Evolutionary conservation across 1,140 invertebrate genomes (phyloP).

Genomic region (Orussus abietinus): DNA sequence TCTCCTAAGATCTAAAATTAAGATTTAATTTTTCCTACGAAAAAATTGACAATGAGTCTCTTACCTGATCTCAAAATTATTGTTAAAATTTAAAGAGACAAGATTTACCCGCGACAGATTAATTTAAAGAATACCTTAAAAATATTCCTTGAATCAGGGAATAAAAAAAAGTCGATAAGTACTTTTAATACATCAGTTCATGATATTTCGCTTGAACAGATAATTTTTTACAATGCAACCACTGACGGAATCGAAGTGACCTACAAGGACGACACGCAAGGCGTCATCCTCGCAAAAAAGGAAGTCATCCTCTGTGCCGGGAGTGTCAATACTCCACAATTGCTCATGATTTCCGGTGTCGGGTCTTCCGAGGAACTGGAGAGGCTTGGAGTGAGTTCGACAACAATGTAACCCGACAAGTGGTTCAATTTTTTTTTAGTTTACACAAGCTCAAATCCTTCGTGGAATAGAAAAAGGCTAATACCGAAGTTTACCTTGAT

Average conservation of each 20-base stretch:
- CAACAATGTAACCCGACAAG: neutral
- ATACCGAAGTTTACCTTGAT: too few species aligned
- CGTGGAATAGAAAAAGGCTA: too few species aligned
- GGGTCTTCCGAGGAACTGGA: slow-evolving; percentile 54
- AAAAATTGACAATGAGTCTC: too few species aligned
- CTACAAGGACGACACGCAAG: slow-evolving; percentile 38
- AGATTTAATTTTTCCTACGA: neutral
- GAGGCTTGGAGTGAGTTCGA: slow-evolving; percentile 12
- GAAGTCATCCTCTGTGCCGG: slow-evolving; percentile 72
- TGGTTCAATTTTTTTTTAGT: slow-evolving; percentile 2
- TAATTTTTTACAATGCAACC: slow-evolving; percentile 31
- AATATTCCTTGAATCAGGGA: too few species aligned
- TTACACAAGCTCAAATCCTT: slow-evolving; percentile 3
- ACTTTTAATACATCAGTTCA: neutral
- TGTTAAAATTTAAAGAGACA: too few species aligned
- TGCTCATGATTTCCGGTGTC: slow-evolving; percentile 70
- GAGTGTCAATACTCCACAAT: slow-evolving; percentile 65
- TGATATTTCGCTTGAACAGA: slow-evolving; percentile 22
- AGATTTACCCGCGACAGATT: too few species aligned
- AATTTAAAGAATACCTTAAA: too few species aligned
- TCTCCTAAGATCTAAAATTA: neutral
- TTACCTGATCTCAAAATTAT: too few species aligned
- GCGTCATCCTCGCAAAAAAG: slow-evolving; percentile 56
- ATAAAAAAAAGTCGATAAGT: too few species aligned
- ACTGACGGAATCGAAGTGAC: slow-evolving; percentile 54